Evolutionary conservation across 2,113 vertebrate genomes (phyloP), one percentile per base, ranked within the genome.

Genomic region (Python bivittatus): DNA sequence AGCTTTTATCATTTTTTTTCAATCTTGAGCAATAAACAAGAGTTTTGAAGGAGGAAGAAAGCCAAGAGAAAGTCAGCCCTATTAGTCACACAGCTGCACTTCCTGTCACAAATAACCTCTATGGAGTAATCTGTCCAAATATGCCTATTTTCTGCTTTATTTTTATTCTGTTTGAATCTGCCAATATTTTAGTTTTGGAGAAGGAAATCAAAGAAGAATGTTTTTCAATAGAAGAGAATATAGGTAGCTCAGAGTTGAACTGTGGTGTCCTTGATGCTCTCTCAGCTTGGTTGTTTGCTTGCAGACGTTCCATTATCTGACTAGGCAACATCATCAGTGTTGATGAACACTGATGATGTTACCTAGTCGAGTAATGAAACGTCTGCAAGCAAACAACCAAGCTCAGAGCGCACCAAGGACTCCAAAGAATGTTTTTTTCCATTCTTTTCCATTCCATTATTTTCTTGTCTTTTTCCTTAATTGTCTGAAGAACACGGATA

Each of bases 31-130:
- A 96, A 97, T 98, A 98, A 98, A 98, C 97, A 97, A 97, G 96
- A 96, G 95, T 96, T 96, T 96, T 96, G 96, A 97, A 97, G 97
- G 94, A 97, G 96, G 96, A 98, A 98, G 97, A 97, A 98, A 98
- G 97, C 97, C 97, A 97, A 97, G 97, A 97, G 97, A 97, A 97
- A 98, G 97, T 97, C 97, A 97, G 95, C 95, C 95, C 96, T 96
- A 97, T 98, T 97, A 97, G 97, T 97, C 98, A 98, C 94, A 94
- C 97, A 98, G 97, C 98, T 97, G 97, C 96, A 96, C 96, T 97
- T 98, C 97, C 98, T 97, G 97, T 98, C 97, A 97, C 97, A 98
- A 97, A 98, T 95, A 94, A 97, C 96, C 97, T 97, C 96, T 97
- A 96, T 98, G 98, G 97, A 97, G 96, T 97, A 97, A 97, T 97